These are phyloP conservation scores for Setipinna tenuifilis DNA, from an alignment of 2,797 vertebrate species.

Conservation along the genomic window DNA sequence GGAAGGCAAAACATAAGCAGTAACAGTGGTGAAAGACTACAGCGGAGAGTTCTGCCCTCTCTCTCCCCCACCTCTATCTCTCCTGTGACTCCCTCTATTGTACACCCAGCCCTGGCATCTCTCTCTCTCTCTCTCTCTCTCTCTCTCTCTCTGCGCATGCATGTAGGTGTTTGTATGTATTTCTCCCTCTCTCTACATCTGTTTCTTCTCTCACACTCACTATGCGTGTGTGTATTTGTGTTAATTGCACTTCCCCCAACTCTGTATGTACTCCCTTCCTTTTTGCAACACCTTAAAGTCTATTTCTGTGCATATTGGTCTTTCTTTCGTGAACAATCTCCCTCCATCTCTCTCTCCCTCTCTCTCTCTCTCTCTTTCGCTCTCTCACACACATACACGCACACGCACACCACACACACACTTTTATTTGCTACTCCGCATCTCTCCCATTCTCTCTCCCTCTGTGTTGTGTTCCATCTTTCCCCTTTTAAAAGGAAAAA, in stretches of 20 bases:
- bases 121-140: constrained; percentile 6
- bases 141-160: background rate
- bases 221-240: background rate
- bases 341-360: background rate
- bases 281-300: background rate
- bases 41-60: background rate
- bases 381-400: background rate
- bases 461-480: background rate
- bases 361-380: background rate
- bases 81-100: background rate
- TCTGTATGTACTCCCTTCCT: background rate
- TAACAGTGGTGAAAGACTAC: background rate
- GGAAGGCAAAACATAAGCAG: background rate
- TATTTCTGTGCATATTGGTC: background rate
- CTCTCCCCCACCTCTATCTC: background rate
- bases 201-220: background rate
- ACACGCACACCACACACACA: background rate
- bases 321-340: background rate
- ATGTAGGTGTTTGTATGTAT: background rate
- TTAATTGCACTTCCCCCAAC: background rate
- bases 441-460: background rate
- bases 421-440: background rate
- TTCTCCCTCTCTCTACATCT: background rate
- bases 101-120: background rate
- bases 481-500: constrained; percentile 3